A percentile compares a stretch with the other conserved stretches of the same genome.
Conservation (phyloP, 2,888 invertebrate species). For the Tetanocera ferruginea region DNA sequence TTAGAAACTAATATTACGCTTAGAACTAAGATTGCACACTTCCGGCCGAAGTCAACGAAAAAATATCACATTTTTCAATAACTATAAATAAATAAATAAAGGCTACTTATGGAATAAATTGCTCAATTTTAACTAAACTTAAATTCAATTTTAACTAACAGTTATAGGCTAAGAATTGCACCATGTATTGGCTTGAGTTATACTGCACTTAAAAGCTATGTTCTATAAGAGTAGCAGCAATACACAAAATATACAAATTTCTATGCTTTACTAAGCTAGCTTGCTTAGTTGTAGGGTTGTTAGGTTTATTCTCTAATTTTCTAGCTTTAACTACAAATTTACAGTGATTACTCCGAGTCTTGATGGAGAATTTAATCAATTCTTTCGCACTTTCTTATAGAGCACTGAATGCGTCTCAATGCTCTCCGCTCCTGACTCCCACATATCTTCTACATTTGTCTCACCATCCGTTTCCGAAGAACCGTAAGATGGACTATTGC, state of each 20-base stretch:
- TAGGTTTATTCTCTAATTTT: neutral
- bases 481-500: constrained; percentile 73
- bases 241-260: neutral
- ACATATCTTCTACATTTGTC: constrained; percentile 83
- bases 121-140: constrained; percentile 12
- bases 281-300: neutral
- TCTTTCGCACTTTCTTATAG: constrained; percentile 80
- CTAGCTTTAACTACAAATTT: neutral
- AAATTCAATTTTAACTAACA: neutral
- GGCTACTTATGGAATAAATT: constrained; percentile 28
- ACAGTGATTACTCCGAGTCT: neutral
- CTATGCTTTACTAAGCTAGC: neutral
- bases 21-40: constrained; percentile 66
- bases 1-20: constrained; percentile 7
- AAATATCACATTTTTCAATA: constrained; percentile 68
- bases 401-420: constrained; percentile 89
- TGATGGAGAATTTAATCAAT: constrained; percentile 41
- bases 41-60: constrained; percentile 69
- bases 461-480: constrained; percentile 75
- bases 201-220: neutral
- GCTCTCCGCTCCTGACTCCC: constrained; percentile 90
- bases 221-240: neutral
- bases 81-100: constrained; percentile 34
- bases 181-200: neutral
- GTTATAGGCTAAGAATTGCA: neutral